A percentile compares a stretch with the other conserved stretches of the same genome.
These are phyloP conservation scores for Anarsia innoxiella DNA, from an alignment of 2,888 invertebrate species.

Conservation along the genomic window DNA sequence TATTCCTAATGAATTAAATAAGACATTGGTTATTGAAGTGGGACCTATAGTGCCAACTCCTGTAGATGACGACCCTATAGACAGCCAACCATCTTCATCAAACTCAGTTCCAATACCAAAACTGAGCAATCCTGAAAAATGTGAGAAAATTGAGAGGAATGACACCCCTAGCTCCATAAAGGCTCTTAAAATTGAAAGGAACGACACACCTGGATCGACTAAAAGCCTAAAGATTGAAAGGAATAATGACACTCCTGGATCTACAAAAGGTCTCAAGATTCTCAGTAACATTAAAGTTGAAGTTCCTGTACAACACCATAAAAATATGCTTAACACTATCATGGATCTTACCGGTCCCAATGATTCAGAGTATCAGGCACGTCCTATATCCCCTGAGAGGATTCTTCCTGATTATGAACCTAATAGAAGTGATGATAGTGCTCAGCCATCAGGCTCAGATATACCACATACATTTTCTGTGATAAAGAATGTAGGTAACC, in stretches of 20 bases:
- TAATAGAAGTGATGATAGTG: slow-evolving; percentile 39
- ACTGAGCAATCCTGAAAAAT: not conserved
- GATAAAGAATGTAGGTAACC: slow-evolving; percentile 61
- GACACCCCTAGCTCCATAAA: slow-evolving; percentile 9
- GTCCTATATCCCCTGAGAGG: slow-evolving; percentile 46
- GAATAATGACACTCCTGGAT: slow-evolving; percentile 34
- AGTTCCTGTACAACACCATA: slow-evolving; percentile 65
- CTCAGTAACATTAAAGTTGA: slow-evolving; percentile 72
- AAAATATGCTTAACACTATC: slow-evolving; percentile 61
- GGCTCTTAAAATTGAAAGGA: too few species aligned
- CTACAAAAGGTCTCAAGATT: slow-evolving; percentile 64
- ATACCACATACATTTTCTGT: slow-evolving; percentile 57
- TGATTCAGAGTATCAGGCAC: slow-evolving; percentile 46
- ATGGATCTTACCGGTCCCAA: slow-evolving; percentile 59
- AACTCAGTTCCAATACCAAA: slow-evolving; percentile 14
- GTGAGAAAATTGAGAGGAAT: slow-evolving; percentile 10
- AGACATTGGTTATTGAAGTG: slow-evolving; percentile 63
- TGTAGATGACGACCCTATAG: too few species aligned
- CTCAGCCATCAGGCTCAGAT: slow-evolving; percentile 39
- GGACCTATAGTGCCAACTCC: slow-evolving; percentile 36
- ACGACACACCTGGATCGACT: slow-evolving; percentile 39
- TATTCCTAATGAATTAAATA: slow-evolving; percentile 39
- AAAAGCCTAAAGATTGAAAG: slow-evolving; percentile 60
- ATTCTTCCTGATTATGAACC: slow-evolving; percentile 62
- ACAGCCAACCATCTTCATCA: slow-evolving; percentile 19